Conservation (phyloP, 1,140 invertebrate genomes). For the Schlechtendalia chinensis region DNA sequence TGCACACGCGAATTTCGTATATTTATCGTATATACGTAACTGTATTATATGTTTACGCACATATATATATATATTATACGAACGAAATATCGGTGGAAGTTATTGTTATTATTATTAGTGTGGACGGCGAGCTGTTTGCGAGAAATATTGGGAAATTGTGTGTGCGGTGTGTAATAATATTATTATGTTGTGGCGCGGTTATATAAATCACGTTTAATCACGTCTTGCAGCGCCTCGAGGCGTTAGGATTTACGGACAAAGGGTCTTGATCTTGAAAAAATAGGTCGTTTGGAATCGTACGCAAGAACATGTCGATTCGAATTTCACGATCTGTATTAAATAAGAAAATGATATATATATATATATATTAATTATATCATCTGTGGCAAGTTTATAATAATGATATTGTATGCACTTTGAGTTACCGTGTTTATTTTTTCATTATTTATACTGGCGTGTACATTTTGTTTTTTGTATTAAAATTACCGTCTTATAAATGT, state of each 20-base stretch:
- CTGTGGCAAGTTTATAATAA: too few species aligned
- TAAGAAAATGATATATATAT: too few species aligned
- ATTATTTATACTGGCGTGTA: too few species aligned
- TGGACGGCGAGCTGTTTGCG: background rate
- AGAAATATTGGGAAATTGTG: background rate
- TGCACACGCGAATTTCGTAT: too few species aligned
- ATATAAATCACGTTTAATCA: conserved; percentile 26
- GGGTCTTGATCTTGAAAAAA: conserved; percentile 49
- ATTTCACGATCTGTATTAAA: background rate
- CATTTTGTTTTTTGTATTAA: too few species aligned
- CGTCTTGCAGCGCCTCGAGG: background rate
- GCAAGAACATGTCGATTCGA: background rate
- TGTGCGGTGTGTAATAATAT: background rate
- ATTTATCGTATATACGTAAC: too few species aligned
- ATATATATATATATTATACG: background rate
- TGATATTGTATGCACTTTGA: too few species aligned
- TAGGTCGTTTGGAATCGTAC: background rate
- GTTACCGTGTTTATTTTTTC: too few species aligned
- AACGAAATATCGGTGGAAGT: background rate
- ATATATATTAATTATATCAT: too few species aligned
- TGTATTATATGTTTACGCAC: too few species aligned
- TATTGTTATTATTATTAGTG: background rate
- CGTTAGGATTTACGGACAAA: conserved; percentile 8
- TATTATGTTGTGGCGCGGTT: conserved; percentile 1
- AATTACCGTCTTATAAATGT: too few species aligned